Evolutionary conservation across 2,797 vertebrate genomes (phyloP).

Genomic region (Bradypodion ventrale): DNA sequence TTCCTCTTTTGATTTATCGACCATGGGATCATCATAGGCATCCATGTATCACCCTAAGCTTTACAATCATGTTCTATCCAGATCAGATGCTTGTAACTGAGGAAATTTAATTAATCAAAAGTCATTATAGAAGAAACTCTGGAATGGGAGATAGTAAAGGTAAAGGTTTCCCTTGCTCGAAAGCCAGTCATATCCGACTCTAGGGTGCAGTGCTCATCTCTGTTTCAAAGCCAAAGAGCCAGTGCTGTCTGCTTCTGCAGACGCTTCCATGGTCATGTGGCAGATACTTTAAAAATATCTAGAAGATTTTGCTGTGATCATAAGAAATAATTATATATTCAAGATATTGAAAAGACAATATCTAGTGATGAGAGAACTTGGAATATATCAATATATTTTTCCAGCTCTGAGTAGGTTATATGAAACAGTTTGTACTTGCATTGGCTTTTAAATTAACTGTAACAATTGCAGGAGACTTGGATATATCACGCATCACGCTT

Average conservation of each 20-base stretch:
- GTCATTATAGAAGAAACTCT: neutral
- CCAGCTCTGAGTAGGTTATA: neutral
- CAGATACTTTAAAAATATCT: neutral
- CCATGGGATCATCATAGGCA: neutral
- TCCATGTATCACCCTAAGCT: neutral
- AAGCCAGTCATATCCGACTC: too few relatives aligned
- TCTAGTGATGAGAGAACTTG: neutral
- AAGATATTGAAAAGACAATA: neutral
- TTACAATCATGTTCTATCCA: neutral
- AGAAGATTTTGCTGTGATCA: neutral
- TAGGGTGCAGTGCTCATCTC: too few relatives aligned
- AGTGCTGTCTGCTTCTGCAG: too few relatives aligned
- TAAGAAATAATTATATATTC: neutral
- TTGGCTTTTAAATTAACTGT: constrained; percentile 15
- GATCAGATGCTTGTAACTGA: neutral
- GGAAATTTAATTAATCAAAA: neutral
- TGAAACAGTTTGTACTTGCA: neutral
- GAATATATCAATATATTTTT: neutral
- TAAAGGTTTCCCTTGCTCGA: too few relatives aligned
- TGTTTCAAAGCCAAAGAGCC: too few relatives aligned
- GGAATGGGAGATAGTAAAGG: neutral
- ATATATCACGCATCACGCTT: neutral
- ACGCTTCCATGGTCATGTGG: too few relatives aligned
- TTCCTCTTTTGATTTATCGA: neutral
- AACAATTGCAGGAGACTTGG: neutral